A percentile compares a stretch with the other conserved stretches of the same genome.
phyloP scores from a whole-genome alignment of 2,113 vertebrate genomes.

The Silurus glanis region DNA sequence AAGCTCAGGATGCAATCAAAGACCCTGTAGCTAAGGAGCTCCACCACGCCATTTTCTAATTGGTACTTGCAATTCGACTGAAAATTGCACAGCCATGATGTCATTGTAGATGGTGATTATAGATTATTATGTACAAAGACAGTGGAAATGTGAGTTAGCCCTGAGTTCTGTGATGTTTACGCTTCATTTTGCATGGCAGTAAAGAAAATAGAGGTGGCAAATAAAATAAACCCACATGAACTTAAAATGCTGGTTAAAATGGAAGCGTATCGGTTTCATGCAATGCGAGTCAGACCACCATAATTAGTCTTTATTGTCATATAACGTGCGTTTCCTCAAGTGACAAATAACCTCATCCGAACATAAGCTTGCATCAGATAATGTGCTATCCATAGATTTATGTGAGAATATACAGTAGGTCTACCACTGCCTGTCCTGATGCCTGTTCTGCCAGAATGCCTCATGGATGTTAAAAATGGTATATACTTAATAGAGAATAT shows the following conservation, averaged over 20 bases:
- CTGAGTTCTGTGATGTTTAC: neutral
- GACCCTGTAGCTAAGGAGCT: neutral
- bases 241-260: neutral
- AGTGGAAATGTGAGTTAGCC: neutral
- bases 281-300: neutral
- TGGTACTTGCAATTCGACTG: neutral
- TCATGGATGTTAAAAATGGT: slow-evolving; percentile 72
- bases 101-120: neutral
- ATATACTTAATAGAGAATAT: slow-evolving; percentile 73
- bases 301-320: neutral
- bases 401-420: slow-evolving; percentile 17
- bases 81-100: neutral
- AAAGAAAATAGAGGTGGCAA: neutral
- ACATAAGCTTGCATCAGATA: neutral
- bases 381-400: neutral
- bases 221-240: slow-evolving; percentile 16
- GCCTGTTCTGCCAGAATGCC: neutral
- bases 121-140: neutral
- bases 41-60: neutral
- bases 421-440: neutral
- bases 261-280: neutral
- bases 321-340: neutral
- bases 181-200: neutral
- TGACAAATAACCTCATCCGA: neutral
- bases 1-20: neutral